phyloP scores from a whole-genome alignment of 2,797 vertebrate genomes.

The Peromyscus attwateri region DNA sequence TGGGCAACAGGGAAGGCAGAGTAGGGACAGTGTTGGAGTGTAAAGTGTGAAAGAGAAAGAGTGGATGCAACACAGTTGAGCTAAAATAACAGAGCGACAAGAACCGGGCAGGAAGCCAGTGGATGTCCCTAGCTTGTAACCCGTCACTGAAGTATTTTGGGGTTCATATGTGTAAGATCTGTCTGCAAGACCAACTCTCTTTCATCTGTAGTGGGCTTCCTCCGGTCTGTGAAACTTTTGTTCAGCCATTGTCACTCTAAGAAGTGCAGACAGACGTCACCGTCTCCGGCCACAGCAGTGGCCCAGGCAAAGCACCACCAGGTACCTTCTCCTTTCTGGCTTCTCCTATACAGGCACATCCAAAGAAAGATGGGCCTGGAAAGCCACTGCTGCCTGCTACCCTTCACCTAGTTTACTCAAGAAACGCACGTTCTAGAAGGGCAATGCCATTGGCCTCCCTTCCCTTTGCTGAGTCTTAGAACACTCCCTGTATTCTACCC shows the following conservation, averaged over 20 bases:
- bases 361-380: not conserved
- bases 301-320: not conserved
- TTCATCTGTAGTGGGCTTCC: not conserved
- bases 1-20: not conserved
- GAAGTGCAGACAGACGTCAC: slow-evolving; percentile 29
- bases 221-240: not conserved
- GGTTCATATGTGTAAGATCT: slow-evolving; percentile 46
- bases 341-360: not conserved
- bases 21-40: no score
- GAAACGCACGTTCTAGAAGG: not conserved
- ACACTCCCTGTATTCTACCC: not conserved
- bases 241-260: slow-evolving; percentile 53
- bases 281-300: not conserved
- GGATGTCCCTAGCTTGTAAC: slow-evolving; percentile 44
- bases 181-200: slow-evolving; percentile 37
- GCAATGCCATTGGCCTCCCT: not conserved
- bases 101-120: slow-evolving; percentile 57
- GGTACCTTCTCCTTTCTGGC: not conserved
- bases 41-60: not conserved
- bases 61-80: not conserved
- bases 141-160: slow-evolving; percentile 58
- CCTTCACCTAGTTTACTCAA: not conserved
- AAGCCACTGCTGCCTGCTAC: not conserved
- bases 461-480: not conserved
- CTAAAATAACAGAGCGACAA: slow-evolving; percentile 48